These are phyloP conservation scores for Microctonus brassicae DNA, from an alignment of 2,888 invertebrate genomes.

Conservation along the genomic window DNA sequence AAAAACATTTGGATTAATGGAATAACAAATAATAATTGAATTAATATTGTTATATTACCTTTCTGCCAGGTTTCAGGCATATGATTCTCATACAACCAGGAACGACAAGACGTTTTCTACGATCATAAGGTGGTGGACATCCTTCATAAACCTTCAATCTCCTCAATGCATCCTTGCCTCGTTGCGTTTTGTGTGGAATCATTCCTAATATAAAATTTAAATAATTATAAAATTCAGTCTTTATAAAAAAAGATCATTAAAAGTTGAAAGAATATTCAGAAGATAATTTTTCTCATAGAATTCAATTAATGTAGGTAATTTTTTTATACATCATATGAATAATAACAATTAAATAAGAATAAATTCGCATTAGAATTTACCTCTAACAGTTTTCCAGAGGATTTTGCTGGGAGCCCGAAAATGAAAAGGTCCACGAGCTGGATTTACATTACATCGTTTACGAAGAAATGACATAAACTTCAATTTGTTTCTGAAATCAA, in stretches of 20 bases:
- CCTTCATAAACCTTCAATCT: conserved; percentile 96
- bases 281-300: conserved; percentile 69
- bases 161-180: conserved; percentile 93
- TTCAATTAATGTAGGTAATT: conserved; percentile 86
- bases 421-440: conserved; percentile 98
- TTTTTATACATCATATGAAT: conserved; percentile 54
- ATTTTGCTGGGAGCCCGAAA: conserved; percentile 98
- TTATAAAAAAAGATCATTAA: background rate
- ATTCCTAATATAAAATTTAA: conserved; percentile 79
- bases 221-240: background rate
- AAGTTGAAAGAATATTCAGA: conserved; percentile 56
- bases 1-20: background rate
- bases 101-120: conserved; percentile 94
- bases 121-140: conserved; percentile 96
- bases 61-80: conserved; percentile 95
- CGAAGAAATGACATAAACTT: conserved; percentile 97
- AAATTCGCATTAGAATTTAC: conserved; percentile 70
- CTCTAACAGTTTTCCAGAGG: conserved; percentile 97
- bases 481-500: conserved; percentile 85
- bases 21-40: background rate
- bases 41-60: conserved; percentile 74
- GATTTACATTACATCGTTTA: conserved; percentile 98
- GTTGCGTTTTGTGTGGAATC: conserved; percentile 98
- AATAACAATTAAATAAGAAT: conserved; percentile 40
- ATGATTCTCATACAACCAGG: conserved; percentile 96